Conservation (phyloP, 1,140 invertebrate genomes). For the Lordiphosa clarofinis region DNA sequence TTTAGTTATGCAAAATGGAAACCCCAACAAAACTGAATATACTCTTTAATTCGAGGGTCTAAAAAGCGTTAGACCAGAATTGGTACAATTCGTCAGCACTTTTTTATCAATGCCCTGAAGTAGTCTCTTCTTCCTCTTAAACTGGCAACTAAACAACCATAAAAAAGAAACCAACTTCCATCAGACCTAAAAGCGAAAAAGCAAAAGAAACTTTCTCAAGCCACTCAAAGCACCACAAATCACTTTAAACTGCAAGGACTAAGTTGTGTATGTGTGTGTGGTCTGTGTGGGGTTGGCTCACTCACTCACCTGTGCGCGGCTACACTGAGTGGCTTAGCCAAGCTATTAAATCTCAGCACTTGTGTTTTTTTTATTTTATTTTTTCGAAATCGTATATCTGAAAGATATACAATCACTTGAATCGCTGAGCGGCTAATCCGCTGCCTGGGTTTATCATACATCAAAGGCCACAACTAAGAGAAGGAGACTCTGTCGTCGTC, state of each 20-base stretch:
- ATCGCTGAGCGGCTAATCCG: conserved; percentile 74
- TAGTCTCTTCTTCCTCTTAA: no score
- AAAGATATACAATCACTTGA: conserved; percentile 77
- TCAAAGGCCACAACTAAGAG: conserved; percentile 7
- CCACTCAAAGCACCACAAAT: conserved; percentile 69
- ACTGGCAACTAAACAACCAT: no score
- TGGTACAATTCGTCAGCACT: no score
- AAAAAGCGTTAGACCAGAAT: no score
- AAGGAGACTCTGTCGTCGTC: not conserved
- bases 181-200: conserved; percentile 2
- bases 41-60: no score
- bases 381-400: conserved; percentile 62
- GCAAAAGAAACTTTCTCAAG: conserved; percentile 57
- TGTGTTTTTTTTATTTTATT: conserved; percentile 25
- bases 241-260: conserved; percentile 73
- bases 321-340: conserved; percentile 32
- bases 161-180: no score
- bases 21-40: no score
- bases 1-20: conserved; percentile 34
- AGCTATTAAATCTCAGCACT: conserved; percentile 73
- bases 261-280: conserved; percentile 33
- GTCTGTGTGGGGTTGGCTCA: conserved; percentile 16
- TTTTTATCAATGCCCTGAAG: no score
- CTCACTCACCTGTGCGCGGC: conserved; percentile 37
- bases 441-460: conserved; percentile 50